phyloP scores from a whole-genome alignment of 1,140 invertebrate species.

The Tyrophagus putrescentiae region DNA sequence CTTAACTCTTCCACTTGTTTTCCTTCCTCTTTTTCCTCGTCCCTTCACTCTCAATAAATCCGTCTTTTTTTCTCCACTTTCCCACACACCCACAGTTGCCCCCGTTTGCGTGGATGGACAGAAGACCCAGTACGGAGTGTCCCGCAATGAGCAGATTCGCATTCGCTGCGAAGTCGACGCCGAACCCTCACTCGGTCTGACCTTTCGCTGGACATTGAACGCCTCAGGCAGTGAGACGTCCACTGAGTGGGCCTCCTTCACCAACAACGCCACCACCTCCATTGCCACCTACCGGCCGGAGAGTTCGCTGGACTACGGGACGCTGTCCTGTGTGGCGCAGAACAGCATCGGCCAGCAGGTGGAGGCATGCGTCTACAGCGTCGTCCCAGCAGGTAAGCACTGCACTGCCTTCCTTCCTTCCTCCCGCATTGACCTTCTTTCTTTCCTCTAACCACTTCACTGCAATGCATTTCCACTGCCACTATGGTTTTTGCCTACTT shows the following conservation, averaged over 20 bases:
- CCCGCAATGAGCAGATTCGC: slow-evolving; percentile 67
- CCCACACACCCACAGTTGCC: slow-evolving; percentile 33
- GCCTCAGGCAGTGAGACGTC: slow-evolving; percentile 35
- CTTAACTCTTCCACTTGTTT: neutral
- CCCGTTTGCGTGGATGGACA: slow-evolving; percentile 47
- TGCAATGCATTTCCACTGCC: too few species aligned
- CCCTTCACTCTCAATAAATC: neutral
- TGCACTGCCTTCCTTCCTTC: neutral
- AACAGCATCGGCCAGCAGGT: slow-evolving; percentile 29
- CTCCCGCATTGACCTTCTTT: neutral
- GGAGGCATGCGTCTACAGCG: slow-evolving; percentile 29
- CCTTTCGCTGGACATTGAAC: slow-evolving; percentile 30
- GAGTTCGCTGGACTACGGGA: slow-evolving; percentile 28
- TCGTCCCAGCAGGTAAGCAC: slow-evolving; percentile 29
- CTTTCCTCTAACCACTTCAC: too few species aligned
- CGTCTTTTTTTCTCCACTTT: neutral
- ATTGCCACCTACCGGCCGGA: slow-evolving; percentile 28
- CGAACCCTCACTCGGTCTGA: slow-evolving; percentile 43
- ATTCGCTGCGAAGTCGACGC: slow-evolving; percentile 68
- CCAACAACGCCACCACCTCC: slow-evolving; percentile 20
- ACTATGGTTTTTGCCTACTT: too few species aligned
- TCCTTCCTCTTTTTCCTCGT: neutral
- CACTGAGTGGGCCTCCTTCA: slow-evolving; percentile 47
- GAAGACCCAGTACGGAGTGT: slow-evolving; percentile 52
- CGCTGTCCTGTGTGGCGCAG: slow-evolving; percentile 29